phyloP scores from a whole-genome alignment of 2,113 vertebrate genomes.

The Callopanchax toddi region DNA sequence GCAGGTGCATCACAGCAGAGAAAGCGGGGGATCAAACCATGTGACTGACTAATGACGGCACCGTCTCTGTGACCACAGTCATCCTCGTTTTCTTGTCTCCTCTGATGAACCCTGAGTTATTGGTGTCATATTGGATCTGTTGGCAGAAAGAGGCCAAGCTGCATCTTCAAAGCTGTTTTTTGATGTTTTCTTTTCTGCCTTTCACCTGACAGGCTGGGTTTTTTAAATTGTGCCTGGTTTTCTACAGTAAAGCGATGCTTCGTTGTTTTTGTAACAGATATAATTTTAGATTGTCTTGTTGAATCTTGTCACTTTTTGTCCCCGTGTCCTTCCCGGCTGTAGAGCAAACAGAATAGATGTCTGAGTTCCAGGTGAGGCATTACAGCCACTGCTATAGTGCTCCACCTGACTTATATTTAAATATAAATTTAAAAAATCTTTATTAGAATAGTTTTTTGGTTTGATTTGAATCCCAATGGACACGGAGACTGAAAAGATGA shows the following conservation, averaged over 20 bases:
- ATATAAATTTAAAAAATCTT: too few relatives aligned
- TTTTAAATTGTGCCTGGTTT: background rate
- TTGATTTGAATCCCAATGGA: too few relatives aligned
- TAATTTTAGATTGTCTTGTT: too few relatives aligned
- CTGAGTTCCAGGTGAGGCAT: too few relatives aligned
- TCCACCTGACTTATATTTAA: too few relatives aligned
- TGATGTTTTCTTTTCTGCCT: conserved; percentile 11
- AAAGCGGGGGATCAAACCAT: background rate
- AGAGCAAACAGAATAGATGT: too few relatives aligned
- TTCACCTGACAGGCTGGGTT: conserved; percentile 34
- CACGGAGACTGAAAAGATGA: too few relatives aligned
- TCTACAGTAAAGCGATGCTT: conserved; percentile 16
- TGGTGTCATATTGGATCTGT: conserved; percentile 17
- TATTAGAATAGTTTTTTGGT: too few relatives aligned
- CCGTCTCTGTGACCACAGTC: background rate
- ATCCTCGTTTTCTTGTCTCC: conserved; percentile 3
- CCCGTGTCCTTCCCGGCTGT: too few relatives aligned
- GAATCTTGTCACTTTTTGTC: too few relatives aligned
- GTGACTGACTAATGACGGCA: conserved; percentile 6
- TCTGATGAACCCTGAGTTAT: conserved; percentile 5
- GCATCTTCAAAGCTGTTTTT: conserved; percentile 44
- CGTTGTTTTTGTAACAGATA: background rate
- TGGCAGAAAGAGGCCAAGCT: conserved; percentile 36
- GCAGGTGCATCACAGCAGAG: conserved; percentile 2
- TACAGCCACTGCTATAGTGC: too few relatives aligned